Evolutionary conservation across 2,113 vertebrate genomes (phyloP), one percentile per base, ranked within the genome.

Genomic region (Tyrannus savana): DNA sequence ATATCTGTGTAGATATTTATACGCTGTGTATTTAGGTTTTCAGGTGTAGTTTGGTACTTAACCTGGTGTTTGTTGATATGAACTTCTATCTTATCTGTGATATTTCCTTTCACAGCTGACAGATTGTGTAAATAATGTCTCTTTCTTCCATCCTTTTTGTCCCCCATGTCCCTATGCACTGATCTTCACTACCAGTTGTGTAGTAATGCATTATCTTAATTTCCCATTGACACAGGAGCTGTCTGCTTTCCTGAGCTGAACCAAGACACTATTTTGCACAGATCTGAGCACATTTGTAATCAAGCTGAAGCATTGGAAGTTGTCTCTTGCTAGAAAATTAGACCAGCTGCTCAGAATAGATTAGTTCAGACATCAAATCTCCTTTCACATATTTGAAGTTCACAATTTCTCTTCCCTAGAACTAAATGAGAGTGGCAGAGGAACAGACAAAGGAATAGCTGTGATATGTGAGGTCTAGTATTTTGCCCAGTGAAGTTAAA

Each of bases 331-430:
- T 91, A 25, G 60, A 37, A 93, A 94, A 90, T 78, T 41, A 84
- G 41, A 86, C 39, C 72, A 92, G 83, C 93, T 93, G 72, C 88
- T 92, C 90, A 74, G 75, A 88, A 71, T 31, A 93, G 91, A 88
- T 97, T 85, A 91, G 59, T 91, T 80, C 72, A 90, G 90, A 88
- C 85, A 78, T 68, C 90, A 92, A 47, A 50, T 92, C 93, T 84
- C 68, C 64, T 56, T 56, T 78, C 75, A 74, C 25, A 1, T 49
- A 62, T 85, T 74, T 63, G 79, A 90, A 71, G 75, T 31, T 85
- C 75, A 30, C 49, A 23, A 5, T 80, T 91, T 93, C 42, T 67
- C 68, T 67, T 77, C 52, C 44, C 39, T 60, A 28, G 39, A 59
- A 88, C 67, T 63, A 73, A 85, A 62, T 42, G 72, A 72, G 84